Base-by-base conservation (phyloP, 2,888 invertebrate species). In the Digitonthophagus gazella region DNA sequence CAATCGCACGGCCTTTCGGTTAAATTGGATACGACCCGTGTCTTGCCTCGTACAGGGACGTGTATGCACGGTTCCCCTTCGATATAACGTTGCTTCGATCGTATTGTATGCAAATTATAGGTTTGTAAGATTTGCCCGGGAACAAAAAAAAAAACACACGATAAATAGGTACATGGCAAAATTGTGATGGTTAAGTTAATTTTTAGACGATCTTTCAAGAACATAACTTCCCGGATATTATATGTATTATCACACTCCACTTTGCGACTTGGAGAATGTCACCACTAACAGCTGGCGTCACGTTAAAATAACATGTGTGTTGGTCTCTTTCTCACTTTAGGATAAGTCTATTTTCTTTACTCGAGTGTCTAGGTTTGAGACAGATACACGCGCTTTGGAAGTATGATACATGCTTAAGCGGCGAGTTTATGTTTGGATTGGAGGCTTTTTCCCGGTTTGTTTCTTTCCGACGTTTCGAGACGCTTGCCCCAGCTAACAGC, bases 171-270 rank as follows among this genome's bases (percentile, higher is more conserved):
- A 44, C 28, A 8, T 2, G 11, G 11, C 8, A 44, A 44, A 44
- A 8, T 44, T 44, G 28, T n/a, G n/a, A n/a, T n/a, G n/a, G n/a
- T n/a, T n/a, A 22, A 22, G 4, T 22, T 44, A 44, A 44, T 5
- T 8, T 44, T 44, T 44, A 44, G 3, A 44, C 11, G 3, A 44
- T 44, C 11, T 44, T 1, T 44, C 11, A 44, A 44, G 11, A 44
- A 67, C 44, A 65, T 28, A 65, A 66, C 64, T 66, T 67, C 69
- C 74, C 74, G 74, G 74, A 74, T 72, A 74, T 74, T 73, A 44
- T 8, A 44, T 44, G 28, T 44, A 44, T 44, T 11, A 72, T 72
- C 71, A 64, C 70, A 73, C 71, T 66, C 71, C 71, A 73, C 71
- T 73, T 73, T 71, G 67, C 72, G 66, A 73, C 72, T 66, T 68